Percentiles rank a stretch among this genome's conserved stretches.
Conservation (phyloP, 2,113 vertebrate genomes). For the Struthio camelus region DNA sequence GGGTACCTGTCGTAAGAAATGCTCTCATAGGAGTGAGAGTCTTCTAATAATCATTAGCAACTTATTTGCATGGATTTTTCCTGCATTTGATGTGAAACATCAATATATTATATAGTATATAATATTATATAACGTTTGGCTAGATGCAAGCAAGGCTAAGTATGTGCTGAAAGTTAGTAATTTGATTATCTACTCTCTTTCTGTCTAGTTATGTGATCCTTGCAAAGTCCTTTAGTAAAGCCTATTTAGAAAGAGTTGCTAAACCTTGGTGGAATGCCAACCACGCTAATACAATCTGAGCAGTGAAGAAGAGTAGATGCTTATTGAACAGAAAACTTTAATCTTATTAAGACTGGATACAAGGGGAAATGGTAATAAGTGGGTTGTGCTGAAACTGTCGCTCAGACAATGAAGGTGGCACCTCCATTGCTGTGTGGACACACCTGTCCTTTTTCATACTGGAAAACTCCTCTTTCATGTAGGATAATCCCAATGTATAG, state of each 20-base stretch:
- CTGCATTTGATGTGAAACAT: conserved; percentile 40
- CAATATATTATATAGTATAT: too few relatives aligned
- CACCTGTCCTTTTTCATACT: conserved; percentile 66
- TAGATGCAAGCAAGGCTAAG: conserved; percentile 33
- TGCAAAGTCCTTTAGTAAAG: conserved; percentile 53
- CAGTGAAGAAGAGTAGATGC: neutral
- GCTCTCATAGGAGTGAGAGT: conserved; percentile 5
- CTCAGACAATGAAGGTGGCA: conserved; percentile 48
- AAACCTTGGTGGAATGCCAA: conserved; percentile 47
- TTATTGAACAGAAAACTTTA: conserved; percentile 55
- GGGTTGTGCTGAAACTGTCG: conserved; percentile 41
- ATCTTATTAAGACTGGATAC: conserved; percentile 57
- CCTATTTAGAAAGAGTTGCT: conserved; percentile 48
- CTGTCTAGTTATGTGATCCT: conserved; percentile 55
- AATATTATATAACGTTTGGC: too few relatives aligned
- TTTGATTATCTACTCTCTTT: conserved; percentile 65
- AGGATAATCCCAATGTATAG: conserved; percentile 57
- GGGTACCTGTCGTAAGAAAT: conserved; percentile 38
- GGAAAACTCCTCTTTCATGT: conserved; percentile 54
- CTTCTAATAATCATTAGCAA: conserved; percentile 33
- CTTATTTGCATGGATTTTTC: conserved; percentile 39
- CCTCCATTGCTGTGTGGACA: conserved; percentile 19
- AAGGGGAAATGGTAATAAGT: conserved; percentile 54
- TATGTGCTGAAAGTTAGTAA: conserved; percentile 62
- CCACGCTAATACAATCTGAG: conserved; percentile 36